Conservation (phyloP, 2,888 invertebrate species). For the Embidobia sp. region DNA sequence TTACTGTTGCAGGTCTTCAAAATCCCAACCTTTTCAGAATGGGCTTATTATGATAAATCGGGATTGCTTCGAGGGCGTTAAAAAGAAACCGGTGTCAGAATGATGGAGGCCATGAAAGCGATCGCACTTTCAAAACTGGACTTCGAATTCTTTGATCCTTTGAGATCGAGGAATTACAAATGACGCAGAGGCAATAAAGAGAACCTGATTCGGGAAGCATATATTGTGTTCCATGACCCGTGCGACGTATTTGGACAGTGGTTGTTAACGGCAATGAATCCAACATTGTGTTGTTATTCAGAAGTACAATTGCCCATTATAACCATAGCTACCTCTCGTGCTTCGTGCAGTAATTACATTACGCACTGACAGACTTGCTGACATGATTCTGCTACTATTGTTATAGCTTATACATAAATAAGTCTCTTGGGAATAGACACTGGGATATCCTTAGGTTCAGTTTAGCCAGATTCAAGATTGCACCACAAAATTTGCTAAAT, state of each 20-base stretch:
- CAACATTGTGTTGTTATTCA: slow-evolving; percentile 76
- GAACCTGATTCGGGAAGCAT: slow-evolving; percentile 74
- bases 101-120: slow-evolving; percentile 61
- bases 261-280: slow-evolving; percentile 78
- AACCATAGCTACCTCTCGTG: slow-evolving; percentile 74
- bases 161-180: slow-evolving; percentile 71
- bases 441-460: too few relatives aligned
- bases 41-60: slow-evolving; percentile 62
- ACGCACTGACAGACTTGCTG: slow-evolving; percentile 67
- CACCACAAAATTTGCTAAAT: too few relatives aligned
- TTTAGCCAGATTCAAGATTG: too few relatives aligned
- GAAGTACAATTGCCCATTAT: slow-evolving; percentile 76
- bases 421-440: slow-evolving; percentile 49
- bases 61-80: slow-evolving; percentile 57
- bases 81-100: slow-evolving; percentile 60
- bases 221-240: slow-evolving; percentile 73
- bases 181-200: slow-evolving; percentile 72
- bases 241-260: slow-evolving; percentile 76
- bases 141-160: slow-evolving; percentile 58
- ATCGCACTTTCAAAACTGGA: slow-evolving; percentile 66
- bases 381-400: slow-evolving; percentile 65
- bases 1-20: slow-evolving; percentile 50
- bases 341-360: slow-evolving; percentile 76
- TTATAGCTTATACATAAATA: slow-evolving; percentile 63
- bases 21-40: slow-evolving; percentile 56